These are phyloP conservation scores for Otis tarda DNA, from an alignment of 2,113 vertebrate genomes.

Conservation along the genomic window DNA sequence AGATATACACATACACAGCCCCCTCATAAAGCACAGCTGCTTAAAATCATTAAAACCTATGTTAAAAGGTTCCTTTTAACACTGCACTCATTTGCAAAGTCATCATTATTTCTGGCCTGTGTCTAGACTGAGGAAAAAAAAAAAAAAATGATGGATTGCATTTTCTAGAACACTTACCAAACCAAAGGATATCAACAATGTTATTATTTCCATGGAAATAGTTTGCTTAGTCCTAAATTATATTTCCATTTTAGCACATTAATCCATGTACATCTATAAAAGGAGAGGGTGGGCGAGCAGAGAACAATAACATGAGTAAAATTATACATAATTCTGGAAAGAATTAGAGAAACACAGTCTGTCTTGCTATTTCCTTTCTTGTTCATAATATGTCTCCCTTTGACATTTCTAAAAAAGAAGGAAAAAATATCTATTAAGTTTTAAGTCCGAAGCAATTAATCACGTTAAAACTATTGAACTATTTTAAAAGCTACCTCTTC, in stretches of 20 bases:
- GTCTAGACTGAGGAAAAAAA: slow-evolving; percentile 7
- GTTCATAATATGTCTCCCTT: slow-evolving; percentile 49
- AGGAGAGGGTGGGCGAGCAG: background rate
- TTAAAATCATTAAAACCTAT: background rate
- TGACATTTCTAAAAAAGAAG: slow-evolving; percentile 66
- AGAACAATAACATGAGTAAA: slow-evolving; percentile 58
- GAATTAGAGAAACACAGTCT: slow-evolving; percentile 24
- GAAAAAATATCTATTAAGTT: slow-evolving; percentile 40
- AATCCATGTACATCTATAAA: slow-evolving; percentile 39
- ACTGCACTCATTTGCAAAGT: background rate
- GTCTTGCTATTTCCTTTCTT: slow-evolving; percentile 46
- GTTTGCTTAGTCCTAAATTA: slow-evolving; percentile 38
- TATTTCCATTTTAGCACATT: slow-evolving; percentile 44
- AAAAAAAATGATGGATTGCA: slow-evolving; percentile 4
- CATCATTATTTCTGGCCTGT: slow-evolving; percentile 1
- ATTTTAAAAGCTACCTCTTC: slow-evolving; percentile 60
- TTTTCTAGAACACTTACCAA: slow-evolving; percentile 40
- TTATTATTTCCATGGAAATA: slow-evolving; percentile 36
- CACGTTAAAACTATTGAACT: slow-evolving; percentile 41
- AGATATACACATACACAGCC: rapidly evolving
- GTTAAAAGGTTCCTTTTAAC: background rate
- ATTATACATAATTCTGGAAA: slow-evolving; percentile 63
- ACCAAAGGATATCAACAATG: background rate
- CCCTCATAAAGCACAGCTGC: background rate
- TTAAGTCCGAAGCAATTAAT: slow-evolving; percentile 49